Evolutionary conservation across 2,113 vertebrate species (phyloP), one percentile per base, ranked within the genome.

Genomic region (Engystomops pustulosus): DNA sequence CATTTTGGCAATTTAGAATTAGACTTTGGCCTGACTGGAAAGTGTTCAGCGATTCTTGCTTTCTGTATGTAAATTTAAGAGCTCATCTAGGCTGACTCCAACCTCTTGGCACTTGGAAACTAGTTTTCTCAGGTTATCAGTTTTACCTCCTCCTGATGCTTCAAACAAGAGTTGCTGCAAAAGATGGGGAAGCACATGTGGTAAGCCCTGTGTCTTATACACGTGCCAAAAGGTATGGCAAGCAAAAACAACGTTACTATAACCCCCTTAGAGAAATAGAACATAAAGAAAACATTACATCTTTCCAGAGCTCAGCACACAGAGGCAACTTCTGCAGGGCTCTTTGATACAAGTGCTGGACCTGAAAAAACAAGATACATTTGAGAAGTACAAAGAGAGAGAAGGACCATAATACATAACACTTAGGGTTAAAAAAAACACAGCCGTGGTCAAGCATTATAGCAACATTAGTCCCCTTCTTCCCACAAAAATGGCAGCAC

Each of bases 111-210:
- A 97, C 93, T 94, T 94, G 93, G 94, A 94, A 93, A 97, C 93
- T 92, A 98, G 94, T 91, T 96, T 93, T 95, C 94, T 94, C 94
- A 98, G 94, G 90, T 95, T 95, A 91, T 98, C 96, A 89, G 93
- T 94, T 94, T 94, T 95, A 93, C 95, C 95, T 92, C 97, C 95
- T 92, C 94, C 95, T 87, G 95, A 95, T 47, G 97, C 97, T 93
- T 99, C 97, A 89, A 96, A 98, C 93, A 98, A 96, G 94, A 99
- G 94, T 90, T 96, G 95, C 97, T 99, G 94, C 68, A 92, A 94
- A 90, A 94, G 92, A 94, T 86, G 94, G 94, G 94, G 94, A 95
- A 94, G 93, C 89, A 93, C 83, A 93, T 79, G 86, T 95, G 93
- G 93, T 90, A 93, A 88, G 92, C 91, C 90, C 89, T 91, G 51